These are phyloP conservation scores for Melanotaenia nigrans DNA, from an alignment of 2,797 vertebrate genomes.

Conservation along the genomic window DNA sequence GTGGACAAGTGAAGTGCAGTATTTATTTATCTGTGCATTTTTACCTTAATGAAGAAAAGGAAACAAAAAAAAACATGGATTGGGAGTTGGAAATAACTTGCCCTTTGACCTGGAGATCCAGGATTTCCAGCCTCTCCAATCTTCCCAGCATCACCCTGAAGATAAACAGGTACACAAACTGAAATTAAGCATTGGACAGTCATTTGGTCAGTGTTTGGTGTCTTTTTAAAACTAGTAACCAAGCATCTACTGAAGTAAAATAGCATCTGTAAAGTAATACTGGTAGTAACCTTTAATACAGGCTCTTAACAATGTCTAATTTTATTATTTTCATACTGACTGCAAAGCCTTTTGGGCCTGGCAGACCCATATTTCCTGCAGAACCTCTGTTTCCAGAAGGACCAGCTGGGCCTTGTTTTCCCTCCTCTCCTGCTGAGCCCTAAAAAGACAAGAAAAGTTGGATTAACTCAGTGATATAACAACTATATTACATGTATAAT, in stretches of 20 bases:
- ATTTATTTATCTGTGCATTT: neutral
- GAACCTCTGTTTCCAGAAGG: constrained; percentile 88
- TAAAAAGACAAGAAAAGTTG: constrained; percentile 53
- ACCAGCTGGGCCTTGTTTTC: constrained; percentile 90
- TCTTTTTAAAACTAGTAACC: neutral
- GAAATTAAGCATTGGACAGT: neutral
- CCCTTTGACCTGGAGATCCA: constrained; percentile 91
- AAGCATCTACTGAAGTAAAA: neutral
- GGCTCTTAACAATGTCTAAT: too few relatives aligned
- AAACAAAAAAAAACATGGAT: neutral
- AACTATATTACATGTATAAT: neutral
- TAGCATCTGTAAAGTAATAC: neutral
- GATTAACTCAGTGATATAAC: neutral
- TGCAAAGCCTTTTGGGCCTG: constrained; percentile 94
- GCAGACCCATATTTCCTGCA: constrained; percentile 92
- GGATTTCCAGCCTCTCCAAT: constrained; percentile 90
- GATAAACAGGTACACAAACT: constrained; percentile 16
- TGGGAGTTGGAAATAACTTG: constrained; percentile 62
- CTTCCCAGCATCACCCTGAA: constrained; percentile 95
- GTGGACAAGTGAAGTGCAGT: neutral
- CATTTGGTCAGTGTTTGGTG: neutral
- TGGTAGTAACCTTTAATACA: too few relatives aligned
- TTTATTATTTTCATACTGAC: constrained; percentile 79
- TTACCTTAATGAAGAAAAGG: neutral
- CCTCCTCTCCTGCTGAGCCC: constrained; percentile 94